Evolutionary conservation across 2,113 vertebrate species (phyloP).

Genomic region (Notiomystis cincta): DNA sequence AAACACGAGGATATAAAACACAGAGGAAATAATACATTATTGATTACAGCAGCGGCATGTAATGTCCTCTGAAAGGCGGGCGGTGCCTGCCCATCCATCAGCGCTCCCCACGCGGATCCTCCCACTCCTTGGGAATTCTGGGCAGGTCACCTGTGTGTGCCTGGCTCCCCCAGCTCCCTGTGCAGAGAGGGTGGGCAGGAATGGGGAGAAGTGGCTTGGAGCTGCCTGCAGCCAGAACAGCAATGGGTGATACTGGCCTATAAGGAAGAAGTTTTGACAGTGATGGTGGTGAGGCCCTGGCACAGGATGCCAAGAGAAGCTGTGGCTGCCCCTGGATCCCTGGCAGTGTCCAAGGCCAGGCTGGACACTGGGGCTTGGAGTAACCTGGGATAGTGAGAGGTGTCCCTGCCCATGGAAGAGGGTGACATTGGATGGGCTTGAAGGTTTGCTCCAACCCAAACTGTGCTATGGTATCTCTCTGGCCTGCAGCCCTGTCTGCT

Average conservation of each 20-base stretch:
- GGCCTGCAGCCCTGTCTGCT: neutral
- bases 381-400: accelerated
- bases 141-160: neutral
- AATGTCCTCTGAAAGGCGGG: constrained; percentile 38
- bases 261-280: neutral
- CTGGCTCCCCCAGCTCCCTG: accelerated
- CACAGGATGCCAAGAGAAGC: neutral
- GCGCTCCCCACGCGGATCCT: accelerated
- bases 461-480: neutral
- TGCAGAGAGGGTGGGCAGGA: neutral
- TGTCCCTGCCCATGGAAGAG: neutral
- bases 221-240: neutral
- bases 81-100: neutral
- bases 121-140: neutral
- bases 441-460: neutral
- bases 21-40: constrained; percentile 47
- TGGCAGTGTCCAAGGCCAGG: neutral
- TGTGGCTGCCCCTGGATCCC: neutral
- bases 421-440: neutral
- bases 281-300: accelerated
- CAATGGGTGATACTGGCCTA: accelerated
- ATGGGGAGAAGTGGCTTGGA: neutral
- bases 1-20: constrained; percentile 35
- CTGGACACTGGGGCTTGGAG: accelerated
- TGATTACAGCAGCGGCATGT: constrained; percentile 43